Percentiles rank a stretch among this genome's conserved stretches.
Evolutionary conservation across 2,888 invertebrate genomes (phyloP).

Genomic region (Hydrotaea diabolus): DNA sequence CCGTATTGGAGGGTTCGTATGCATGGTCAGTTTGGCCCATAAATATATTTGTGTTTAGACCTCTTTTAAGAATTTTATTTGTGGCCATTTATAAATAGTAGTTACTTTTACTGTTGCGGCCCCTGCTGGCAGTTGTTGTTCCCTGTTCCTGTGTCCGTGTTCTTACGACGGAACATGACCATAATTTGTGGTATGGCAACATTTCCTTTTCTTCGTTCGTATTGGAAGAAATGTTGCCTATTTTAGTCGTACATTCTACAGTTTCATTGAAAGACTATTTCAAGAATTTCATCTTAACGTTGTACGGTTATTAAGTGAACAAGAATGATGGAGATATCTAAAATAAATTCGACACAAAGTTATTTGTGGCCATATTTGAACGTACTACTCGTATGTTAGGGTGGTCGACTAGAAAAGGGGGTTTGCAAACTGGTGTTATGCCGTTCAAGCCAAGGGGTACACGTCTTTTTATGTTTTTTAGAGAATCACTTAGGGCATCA

Average conservation of each 20-base stretch:
- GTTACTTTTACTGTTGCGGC: neutral
- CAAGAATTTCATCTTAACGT: neutral
- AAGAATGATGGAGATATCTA: neutral
- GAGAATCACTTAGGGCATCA: too few relatives aligned
- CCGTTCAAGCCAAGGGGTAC: too few relatives aligned
- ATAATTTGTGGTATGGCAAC: neutral
- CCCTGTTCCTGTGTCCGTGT: too few relatives aligned
- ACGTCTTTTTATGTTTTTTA: too few relatives aligned
- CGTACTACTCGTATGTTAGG: neutral
- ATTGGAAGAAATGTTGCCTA: neutral
- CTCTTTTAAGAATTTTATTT: conserved; percentile 29
- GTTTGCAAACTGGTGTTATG: neutral
- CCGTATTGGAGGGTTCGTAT: neutral
- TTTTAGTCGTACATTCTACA: neutral
- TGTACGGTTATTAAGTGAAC: neutral
- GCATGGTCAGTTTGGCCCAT: conserved; percentile 9
- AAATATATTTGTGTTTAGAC: conserved; percentile 31
- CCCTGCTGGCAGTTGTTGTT: too few relatives aligned
- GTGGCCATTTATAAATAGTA: conserved; percentile 35
- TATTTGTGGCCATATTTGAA: neutral
- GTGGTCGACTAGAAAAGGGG: neutral
- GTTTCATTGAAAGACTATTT: neutral
- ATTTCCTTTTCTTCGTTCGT: neutral
- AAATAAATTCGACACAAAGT: neutral
- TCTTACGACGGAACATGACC: neutral